phyloP scores from a whole-genome alignment of 2,113 vertebrate species.

The Clarias magur region DNA sequence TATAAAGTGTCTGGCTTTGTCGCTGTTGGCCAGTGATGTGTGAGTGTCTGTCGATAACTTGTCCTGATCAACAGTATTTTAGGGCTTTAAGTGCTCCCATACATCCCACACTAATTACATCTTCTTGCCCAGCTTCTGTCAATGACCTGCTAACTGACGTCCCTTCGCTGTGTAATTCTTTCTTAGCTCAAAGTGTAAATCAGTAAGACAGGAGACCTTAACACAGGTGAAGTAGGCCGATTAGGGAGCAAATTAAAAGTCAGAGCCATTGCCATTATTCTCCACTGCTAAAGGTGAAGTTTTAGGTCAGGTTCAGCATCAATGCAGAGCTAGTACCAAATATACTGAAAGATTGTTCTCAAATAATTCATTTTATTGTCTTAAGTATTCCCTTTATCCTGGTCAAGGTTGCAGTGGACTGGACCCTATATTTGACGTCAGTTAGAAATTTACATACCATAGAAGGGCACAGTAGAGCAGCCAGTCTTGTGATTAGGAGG shows the following conservation, averaged over 20 bases:
- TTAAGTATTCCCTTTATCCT: not conserved
- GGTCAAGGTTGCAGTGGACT: not conserved
- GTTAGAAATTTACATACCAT: not conserved
- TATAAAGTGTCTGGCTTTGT: slow-evolving; percentile 42
- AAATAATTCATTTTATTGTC: not conserved
- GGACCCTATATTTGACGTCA: not conserved
- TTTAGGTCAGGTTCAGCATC: not conserved
- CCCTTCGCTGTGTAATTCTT: slow-evolving; percentile 40
- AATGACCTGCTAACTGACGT: slow-evolving; percentile 45
- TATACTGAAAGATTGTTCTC: not conserved
- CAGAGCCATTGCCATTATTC: slow-evolving; percentile 19
- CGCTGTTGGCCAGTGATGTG: slow-evolving; percentile 46
- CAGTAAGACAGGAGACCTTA: slow-evolving; percentile 29
- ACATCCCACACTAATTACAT: slow-evolving; percentile 61
- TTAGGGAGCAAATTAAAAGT: slow-evolving; percentile 25
- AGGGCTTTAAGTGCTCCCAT: slow-evolving; percentile 62
- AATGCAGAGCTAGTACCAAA: not conserved
- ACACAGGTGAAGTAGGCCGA: slow-evolving; percentile 20
- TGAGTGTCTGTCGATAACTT: slow-evolving; percentile 59
- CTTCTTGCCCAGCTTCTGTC: slow-evolving; percentile 46
- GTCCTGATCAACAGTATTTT: slow-evolving; percentile 67
- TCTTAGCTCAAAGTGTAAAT: slow-evolving; percentile 48
- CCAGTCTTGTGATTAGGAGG: not conserved
- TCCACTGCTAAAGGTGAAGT: not conserved
- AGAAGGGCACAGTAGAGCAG: not conserved